Conservation (phyloP, 2,797 vertebrate genomes). For the Gymnoscopelus braueri region DNA sequence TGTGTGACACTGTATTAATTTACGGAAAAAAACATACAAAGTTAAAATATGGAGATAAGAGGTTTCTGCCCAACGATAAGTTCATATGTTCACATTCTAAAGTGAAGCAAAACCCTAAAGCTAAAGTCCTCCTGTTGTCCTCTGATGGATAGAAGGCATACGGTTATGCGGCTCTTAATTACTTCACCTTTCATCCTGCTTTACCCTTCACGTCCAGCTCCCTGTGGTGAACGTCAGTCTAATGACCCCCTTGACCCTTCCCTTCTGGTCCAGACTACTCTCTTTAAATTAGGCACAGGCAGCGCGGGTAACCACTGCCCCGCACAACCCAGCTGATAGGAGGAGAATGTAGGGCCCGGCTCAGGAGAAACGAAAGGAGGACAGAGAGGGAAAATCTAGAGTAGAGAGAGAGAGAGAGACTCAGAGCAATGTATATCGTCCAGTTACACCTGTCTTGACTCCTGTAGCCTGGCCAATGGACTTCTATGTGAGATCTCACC, state of each 20-base stretch:
- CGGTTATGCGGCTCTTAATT: conserved; percentile 47
- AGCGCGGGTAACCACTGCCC: conserved; percentile 37
- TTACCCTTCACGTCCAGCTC: conserved; percentile 37
- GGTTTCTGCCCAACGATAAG: too few species aligned
- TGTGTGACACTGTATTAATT: too few species aligned
- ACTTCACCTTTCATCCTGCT: conserved; percentile 43
- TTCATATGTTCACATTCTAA: too few species aligned
- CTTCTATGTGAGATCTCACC: conserved; percentile 47
- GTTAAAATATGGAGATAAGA: too few species aligned
- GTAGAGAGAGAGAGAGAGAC: conserved; percentile 1
- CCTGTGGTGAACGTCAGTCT: conserved; percentile 35
- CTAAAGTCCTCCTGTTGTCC: conserved; percentile 8
- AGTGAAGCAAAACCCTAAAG: background rate
- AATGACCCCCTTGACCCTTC: conserved; percentile 40
- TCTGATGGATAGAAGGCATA: conserved; percentile 24
- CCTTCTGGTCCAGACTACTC: conserved; percentile 37
- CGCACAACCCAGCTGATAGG: conserved; percentile 20
- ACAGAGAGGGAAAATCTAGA: conserved; percentile 26
- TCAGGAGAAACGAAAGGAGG: conserved; percentile 55
- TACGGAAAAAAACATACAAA: too few species aligned
- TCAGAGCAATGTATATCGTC: conserved; percentile 22
- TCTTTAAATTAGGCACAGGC: conserved; percentile 51
- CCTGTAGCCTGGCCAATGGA: conserved; percentile 22
- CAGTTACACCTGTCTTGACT: conserved; percentile 40
- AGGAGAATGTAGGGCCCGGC: conserved; percentile 38